These are phyloP conservation scores for Leguminivora glycinivorella DNA, from an alignment of 1,140 invertebrate genomes.

Conservation along the genomic window DNA sequence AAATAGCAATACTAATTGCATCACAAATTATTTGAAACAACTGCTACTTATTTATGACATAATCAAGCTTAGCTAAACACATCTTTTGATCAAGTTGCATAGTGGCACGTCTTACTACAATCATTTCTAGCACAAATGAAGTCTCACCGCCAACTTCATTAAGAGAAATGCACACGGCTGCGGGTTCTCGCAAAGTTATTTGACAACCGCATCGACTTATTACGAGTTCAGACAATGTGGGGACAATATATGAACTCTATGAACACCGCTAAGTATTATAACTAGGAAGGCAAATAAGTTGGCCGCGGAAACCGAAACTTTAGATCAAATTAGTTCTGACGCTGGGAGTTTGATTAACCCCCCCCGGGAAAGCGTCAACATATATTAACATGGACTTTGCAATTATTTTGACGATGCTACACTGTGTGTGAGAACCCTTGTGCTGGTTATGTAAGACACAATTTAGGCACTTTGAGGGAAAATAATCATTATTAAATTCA, in stretches of 20 bases:
- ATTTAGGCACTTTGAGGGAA: background rate
- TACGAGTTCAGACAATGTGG: constrained; percentile 36
- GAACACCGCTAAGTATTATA: constrained; percentile 51
- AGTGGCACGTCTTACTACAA: constrained; percentile 12
- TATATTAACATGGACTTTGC: constrained; percentile 17
- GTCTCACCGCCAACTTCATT: constrained; percentile 22
- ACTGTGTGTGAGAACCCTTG: background rate
- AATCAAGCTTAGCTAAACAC: background rate
- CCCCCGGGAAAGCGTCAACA: constrained; percentile 43
- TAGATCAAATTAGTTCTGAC: constrained; percentile 69
- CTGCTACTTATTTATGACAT: background rate
- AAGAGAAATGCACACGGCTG: constrained; percentile 16
- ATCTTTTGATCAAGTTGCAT: background rate
- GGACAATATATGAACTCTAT: constrained; percentile 46
- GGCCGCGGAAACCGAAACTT: constrained; percentile 57
- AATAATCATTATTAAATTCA: background rate
- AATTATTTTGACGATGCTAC: constrained; percentile 13
- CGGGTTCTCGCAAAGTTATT: constrained; percentile 31
- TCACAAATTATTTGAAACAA: too few relatives aligned
- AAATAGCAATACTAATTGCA: too few relatives aligned
- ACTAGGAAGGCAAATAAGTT: constrained; percentile 61
- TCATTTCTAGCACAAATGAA: constrained; percentile 16
- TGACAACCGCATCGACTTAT: constrained; percentile 36
- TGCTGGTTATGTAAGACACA: background rate
- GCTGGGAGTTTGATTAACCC: constrained; percentile 65